phyloP scores from a whole-genome alignment of 2,113 vertebrate species.

The Toxotes jaculatrix region DNA sequence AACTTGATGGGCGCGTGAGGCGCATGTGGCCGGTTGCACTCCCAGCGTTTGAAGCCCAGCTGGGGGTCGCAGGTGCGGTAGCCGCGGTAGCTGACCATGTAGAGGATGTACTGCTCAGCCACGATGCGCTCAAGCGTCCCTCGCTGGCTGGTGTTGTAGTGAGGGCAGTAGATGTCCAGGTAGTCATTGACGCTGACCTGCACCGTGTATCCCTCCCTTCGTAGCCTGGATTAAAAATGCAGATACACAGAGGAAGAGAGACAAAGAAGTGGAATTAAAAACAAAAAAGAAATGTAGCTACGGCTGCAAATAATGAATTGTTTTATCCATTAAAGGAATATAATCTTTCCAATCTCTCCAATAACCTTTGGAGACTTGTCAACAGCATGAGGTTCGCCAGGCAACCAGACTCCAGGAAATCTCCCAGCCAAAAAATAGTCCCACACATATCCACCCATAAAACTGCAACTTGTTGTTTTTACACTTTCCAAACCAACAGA shows the following conservation, averaged over 20 bases:
- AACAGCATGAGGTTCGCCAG: not conserved
- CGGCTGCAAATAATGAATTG: not conserved
- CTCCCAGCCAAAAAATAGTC: not conserved
- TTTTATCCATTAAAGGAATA: conserved; percentile 3
- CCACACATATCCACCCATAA: not conserved
- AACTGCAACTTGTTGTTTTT: not conserved
- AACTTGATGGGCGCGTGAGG: conserved; percentile 98
- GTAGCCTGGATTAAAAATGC: conserved; percentile 80
- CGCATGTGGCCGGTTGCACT: conserved; percentile 94
- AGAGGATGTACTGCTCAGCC: conserved; percentile 95
- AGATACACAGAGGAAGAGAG: not conserved
- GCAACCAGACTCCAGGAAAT: conserved; percentile 24
- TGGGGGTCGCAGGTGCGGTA: conserved; percentile 93
- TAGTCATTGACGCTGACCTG: conserved; percentile 97
- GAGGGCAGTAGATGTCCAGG: conserved; percentile 97
- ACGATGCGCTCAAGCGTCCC: conserved; percentile 84
- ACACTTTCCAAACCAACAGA: not conserved
- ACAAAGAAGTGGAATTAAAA: not conserved
- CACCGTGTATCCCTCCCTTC: conserved; percentile 94
- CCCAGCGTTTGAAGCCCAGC: conserved; percentile 96
- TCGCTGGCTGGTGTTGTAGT: conserved; percentile 89
- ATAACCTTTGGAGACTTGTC: conserved; percentile 3
- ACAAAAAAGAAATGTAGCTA: not conserved
- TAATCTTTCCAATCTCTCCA: too few relatives aligned
- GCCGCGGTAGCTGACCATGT: conserved; percentile 94